phyloP scores from a whole-genome alignment of 2,113 vertebrate species.

The Cepphus grylle region DNA sequence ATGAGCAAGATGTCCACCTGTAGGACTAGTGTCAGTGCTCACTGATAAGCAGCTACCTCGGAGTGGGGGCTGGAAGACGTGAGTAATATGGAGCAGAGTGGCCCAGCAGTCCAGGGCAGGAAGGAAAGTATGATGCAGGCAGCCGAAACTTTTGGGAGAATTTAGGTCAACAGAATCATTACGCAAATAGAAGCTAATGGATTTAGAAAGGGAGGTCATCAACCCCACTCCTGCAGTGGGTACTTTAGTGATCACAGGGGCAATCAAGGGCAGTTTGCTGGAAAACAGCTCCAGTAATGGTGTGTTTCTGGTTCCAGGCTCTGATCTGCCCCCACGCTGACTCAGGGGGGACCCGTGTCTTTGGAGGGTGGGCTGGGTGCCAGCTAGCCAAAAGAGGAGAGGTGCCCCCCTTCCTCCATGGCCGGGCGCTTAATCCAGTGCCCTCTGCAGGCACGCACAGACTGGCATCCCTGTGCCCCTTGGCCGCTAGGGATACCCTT shows the following conservation, averaged over 20 bases:
- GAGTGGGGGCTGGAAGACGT: not conserved
- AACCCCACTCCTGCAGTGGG: not conserved
- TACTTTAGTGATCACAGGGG: not conserved
- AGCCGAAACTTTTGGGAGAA: slow-evolving; percentile 31
- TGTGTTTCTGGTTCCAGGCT: not conserved
- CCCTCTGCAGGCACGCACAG: not conserved
- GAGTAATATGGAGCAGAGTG: not conserved
- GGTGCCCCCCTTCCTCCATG: accelerated
- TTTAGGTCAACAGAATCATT: slow-evolving; percentile 56
- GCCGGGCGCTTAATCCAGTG: not conserved
- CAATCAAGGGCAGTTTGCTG: not conserved
- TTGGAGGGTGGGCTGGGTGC: not conserved
- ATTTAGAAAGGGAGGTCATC: not conserved
- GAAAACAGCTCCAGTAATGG: not conserved
- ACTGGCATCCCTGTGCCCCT: not conserved
- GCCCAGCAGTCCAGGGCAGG: not conserved
- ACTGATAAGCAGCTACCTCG: not conserved
- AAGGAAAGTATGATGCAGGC: not conserved
- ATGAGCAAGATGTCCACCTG: not conserved
- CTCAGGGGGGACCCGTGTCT: not conserved
- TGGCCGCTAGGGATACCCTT: not conserved
- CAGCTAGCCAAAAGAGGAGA: not conserved
- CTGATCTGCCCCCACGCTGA: not conserved
- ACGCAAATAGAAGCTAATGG: slow-evolving; percentile 14
- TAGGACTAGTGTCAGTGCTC: not conserved